Evolutionary conservation across 2,888 invertebrate species (phyloP), one percentile per base, ranked within the genome.

Genomic region (Stegana nigrithorax): DNA sequence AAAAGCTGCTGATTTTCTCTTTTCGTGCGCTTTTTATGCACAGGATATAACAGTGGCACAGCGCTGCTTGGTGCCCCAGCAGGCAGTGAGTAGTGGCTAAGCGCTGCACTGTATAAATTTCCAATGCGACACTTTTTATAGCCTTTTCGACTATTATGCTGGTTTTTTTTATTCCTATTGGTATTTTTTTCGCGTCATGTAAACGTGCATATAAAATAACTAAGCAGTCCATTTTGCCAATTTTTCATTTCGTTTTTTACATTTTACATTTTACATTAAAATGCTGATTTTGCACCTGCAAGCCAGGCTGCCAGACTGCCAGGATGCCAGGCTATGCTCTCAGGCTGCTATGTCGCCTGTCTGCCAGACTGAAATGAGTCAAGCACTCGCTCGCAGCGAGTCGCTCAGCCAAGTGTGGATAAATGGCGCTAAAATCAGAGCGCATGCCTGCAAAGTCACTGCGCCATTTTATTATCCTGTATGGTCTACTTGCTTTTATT

Each of bases 61-160:
- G 42, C 42, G 2, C 6, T 6, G n/a, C 14, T 32, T 23, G 47
- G 6, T 47, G 47, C 25, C 6, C 8, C n/a, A n/a, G n/a, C n/a
- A n/a, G n/a, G n/a, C n/a, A n/a, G n/a, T n/a, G n/a, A n/a, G n/a
- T n/a, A n/a, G n/a, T n/a, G n/a, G n/a, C n/a, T n/a, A n/a, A n/a
- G n/a, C 62, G 64, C 62, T 58, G 66, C 68, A 64, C 51, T 64
- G 63, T 64, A 68, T 71, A 71, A 68, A 71, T 66, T 64, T 66
- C 6, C 58, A 50, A 36, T 50, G 59, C 53, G 55, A 58, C 39
- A 62, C 51, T 55, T 39, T 14, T 29, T 45, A 14, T 27, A 12
- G 21, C 17, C 44, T 17, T 10, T 7, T 21, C n/a, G 36, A 21
- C 4, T 50, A 36, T 25, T n/a, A n/a, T n/a, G n/a, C n/a, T n/a